Evolutionary conservation across 2,888 invertebrate species (phyloP), one percentile per base, ranked within the genome.

Genomic region (Drosophila meridiana): DNA sequence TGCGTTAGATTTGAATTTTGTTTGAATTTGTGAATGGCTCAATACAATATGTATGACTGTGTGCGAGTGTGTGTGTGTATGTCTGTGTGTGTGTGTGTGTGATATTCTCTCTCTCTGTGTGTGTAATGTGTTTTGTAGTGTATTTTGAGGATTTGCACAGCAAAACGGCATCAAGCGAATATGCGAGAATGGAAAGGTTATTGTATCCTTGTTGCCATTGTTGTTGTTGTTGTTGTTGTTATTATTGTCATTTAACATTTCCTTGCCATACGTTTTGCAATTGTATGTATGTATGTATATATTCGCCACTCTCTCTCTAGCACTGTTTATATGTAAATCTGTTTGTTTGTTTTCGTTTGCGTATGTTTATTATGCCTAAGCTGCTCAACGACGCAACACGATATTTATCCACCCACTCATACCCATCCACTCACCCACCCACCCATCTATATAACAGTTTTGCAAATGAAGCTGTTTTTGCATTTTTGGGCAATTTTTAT

Each of bases 61-160:
- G 32, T 26, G 43, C 38, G 45, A 43, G 40, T 45, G 58, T 55
- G 36, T 45, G 50, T 26, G 43, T 42, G 56, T 55, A 6, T 58
- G 36, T 13, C 6, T 34, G 62, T 77, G 67, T 76, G 56, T 82
- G 50, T 26, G 43, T 42, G 56, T 55, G 8, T 58, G 36, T 30
- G 28, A 28, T 6, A 14, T 1, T 43, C 8, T 26, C 4, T 26
- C 11, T 28, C 7, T 13, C 6, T 34, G 62, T 77, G 67, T 76
- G 56, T 82, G 74, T 75, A 68, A 78, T 86, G 76, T 73, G 73
- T 77, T 78, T 78, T 86, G 87, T 71, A 88, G 77, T 81, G 83
- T 90, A 90, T 90, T 87, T 89, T 87, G 88, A 82, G 90, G 90
- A 90, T 90, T 90, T 87, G 82, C 89, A 87, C 78, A 84, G 90